Conservation (phyloP, 2,113 vertebrate species). For the Electrona antarctica region DNA sequence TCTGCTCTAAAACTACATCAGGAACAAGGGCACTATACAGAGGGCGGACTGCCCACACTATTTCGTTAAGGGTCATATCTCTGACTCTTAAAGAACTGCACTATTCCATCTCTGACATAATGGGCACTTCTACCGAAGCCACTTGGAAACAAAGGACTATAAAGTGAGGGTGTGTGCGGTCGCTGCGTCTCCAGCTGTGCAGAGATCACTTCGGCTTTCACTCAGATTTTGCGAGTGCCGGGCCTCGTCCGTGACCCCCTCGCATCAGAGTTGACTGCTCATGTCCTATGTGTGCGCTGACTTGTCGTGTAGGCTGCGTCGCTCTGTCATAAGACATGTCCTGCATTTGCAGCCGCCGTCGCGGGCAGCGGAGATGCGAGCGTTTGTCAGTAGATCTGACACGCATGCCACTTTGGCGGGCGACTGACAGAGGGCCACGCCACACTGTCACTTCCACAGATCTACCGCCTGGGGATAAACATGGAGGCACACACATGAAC, state of each 20-base stretch:
- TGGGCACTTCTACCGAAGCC: conserved; percentile 26
- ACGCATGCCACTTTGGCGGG: conserved; percentile 78
- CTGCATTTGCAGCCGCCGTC: conserved; percentile 76
- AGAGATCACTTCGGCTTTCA: conserved; percentile 58
- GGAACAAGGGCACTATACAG: too few relatives aligned
- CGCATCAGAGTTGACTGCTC: conserved; percentile 75
- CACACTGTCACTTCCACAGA: conserved; percentile 74
- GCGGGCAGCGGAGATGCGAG: conserved; percentile 73
- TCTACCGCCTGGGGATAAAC: conserved; percentile 73
- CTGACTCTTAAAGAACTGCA: too few relatives aligned
- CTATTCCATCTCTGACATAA: conserved; percentile 23
- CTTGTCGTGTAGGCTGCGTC: conserved; percentile 73
- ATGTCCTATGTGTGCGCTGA: conserved; percentile 66
- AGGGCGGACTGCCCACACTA: too few relatives aligned
- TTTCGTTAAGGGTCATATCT: too few relatives aligned
- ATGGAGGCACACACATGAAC: conserved; percentile 21
- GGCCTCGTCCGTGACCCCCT: conserved; percentile 60
- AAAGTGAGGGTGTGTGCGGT: conserved; percentile 39
- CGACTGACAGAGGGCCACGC: conserved; percentile 78
- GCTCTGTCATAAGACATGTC: conserved; percentile 79
- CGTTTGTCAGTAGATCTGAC: conserved; percentile 80
- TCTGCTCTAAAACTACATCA: background rate
- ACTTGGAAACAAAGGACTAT: conserved; percentile 23
- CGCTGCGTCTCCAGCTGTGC: conserved; percentile 57
- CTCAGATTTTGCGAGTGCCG: conserved; percentile 42